Base-by-base conservation (phyloP, 2,888 invertebrate species). In the Lacanobia wlatinum region DNA sequence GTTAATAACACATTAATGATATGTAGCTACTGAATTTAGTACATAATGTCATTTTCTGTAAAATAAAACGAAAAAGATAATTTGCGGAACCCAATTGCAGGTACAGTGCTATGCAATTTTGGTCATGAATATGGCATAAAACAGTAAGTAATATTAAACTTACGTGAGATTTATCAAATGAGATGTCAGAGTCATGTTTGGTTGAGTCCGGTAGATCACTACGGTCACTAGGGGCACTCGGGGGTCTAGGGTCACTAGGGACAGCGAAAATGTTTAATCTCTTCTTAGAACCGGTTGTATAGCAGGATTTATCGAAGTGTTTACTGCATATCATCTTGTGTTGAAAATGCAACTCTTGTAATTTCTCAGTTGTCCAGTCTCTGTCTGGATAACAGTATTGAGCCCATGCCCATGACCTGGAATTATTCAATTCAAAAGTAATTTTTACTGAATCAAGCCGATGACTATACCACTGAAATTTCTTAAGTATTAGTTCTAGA, bases 251-350 rank as follows among this genome's bases (percentile, higher is more conserved):
- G 28, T 14, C 63, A 52, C n/a, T 52, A 16, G 68, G 68, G n/a
- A 63, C 12, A 0, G 68, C 64, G 52, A 68, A 68, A n/a, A 46
- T 68, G 28, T 68, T 68, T 52, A 68, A 43, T 52, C 64, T 52
- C 40, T 52, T 68, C 23, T 63, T 43, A 28, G 23, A 40, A 28
- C 40, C 52, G 12, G 50, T 68, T 28, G 68, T 68, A 21, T 68
- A 68, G 38, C 64, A 23, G 68, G 59, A 68, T 14, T 28, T 14
- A 28, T 60, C 6, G 0, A 71, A 60, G 23, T 68, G 68, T 12
- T 69, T 65, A 53, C 69, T 65, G 66, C 65, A 69, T 65, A 69
- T 14, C 66, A 65, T 55, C 46, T 38, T 55, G 53, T 65, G 55
- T 53, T 69, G 43, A 69, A 64, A 53, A 18, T 68, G 64, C n/a